These are phyloP conservation scores for Oenanthe oenanthe DNA, from an alignment of 2,113 vertebrate species.

Conservation along the genomic window DNA sequence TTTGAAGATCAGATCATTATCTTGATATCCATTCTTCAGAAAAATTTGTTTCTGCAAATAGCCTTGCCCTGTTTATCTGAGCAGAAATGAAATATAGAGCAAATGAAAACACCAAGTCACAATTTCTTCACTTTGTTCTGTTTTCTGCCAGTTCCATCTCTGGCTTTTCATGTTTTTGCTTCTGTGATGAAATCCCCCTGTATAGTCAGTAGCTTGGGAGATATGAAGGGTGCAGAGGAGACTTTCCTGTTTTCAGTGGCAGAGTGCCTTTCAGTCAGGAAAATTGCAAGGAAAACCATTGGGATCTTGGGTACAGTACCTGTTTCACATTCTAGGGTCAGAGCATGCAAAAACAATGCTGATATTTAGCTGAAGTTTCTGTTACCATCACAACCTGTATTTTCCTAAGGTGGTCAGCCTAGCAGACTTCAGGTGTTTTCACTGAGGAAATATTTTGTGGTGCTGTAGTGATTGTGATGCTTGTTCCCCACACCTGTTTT, in stretches of 20 bases:
- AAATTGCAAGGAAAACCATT: background rate
- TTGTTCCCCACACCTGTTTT: background rate
- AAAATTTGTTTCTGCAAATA: background rate
- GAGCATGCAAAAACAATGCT: background rate
- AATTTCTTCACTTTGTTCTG: background rate
- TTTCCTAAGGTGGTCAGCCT: background rate
- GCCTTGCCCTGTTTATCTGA: background rate
- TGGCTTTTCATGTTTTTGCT: background rate
- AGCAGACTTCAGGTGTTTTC: background rate
- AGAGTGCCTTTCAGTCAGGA: background rate
- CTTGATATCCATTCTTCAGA: background rate
- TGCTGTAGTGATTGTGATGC: background rate
- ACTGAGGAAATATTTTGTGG: background rate
- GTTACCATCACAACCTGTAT: background rate
- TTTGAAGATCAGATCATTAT: background rate
- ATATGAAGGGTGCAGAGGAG: background rate
- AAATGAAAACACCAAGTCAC: background rate
- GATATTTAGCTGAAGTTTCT: background rate
- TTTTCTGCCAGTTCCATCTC: background rate
- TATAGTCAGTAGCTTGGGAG: background rate
- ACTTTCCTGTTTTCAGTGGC: background rate
- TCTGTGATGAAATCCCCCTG: background rate
- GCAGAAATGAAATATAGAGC: background rate
- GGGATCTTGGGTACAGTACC: background rate
- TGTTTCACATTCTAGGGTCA: rapidly evolving